Base-by-base conservation (phyloP, 2,797 vertebrate species). In the Chelmon rostratus region DNA sequence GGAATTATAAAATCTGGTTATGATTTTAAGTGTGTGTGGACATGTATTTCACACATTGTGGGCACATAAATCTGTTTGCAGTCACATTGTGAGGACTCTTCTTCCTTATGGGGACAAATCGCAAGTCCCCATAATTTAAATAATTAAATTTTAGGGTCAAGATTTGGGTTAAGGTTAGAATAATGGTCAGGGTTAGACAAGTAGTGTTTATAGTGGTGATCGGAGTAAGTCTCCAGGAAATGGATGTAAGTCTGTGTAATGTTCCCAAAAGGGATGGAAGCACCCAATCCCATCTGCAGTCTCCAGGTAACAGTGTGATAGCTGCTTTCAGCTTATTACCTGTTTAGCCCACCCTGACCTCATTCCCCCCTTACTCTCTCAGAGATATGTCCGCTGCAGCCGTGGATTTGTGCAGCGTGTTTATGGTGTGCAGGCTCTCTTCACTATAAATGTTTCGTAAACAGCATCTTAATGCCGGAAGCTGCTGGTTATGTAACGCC, bases 401-500 rank as follows among this genome's bases (percentile, higher is more conserved):
- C 13, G 23, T 28, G 50, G 25, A 12, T 66, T 49, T 38, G 19
- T 47, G 13, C 56, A 33, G 5, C 25, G 28, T 74, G 68, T 74
- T 42, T 69, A 16, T 33, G 5, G 19, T 35, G 46, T 28, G 50
- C 21, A 31, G 7, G 12, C 31, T 58, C 16, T 66, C 16, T 61
- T 40, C 21, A 42, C 35, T 49, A 35, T 76, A 61, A 70, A 68
- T 78, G 46, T 63, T 63, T 72, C 2, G 3, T 62, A 53, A 73
- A 73, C 63, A 62, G 18, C 23, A 33, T 31, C 4, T 74, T 73
- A 38, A 25, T 21, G 63, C 49, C 6, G 44, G 5, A 74, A 67
- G 47, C 46, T 52, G 64, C 18, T 19, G 25, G 28, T 87, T 86
- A 76, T 72, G 67, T 72, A 82, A 87, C 50, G 21, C 2, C 6